Percentiles rank a stretch among this genome's conserved stretches.
Evolutionary conservation across 2,113 vertebrate genomes (phyloP).

Genomic region (Cinclus cinclus): DNA sequence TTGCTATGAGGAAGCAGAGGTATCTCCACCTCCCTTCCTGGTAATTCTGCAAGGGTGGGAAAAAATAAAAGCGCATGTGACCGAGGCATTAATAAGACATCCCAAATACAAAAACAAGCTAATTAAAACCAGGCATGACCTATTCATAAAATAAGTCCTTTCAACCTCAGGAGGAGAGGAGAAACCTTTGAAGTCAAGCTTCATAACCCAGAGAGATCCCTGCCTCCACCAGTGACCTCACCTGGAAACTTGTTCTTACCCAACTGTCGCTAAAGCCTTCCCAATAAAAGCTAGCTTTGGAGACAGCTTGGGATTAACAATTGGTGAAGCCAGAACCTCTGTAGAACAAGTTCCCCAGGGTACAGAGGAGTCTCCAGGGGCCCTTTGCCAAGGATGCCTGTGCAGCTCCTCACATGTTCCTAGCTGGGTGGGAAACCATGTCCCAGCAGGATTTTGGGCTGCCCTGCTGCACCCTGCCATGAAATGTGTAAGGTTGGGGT

Average conservation of each 20-base stretch:
- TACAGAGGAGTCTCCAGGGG: not conserved
- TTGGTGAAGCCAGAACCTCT: not conserved
- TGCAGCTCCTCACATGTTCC: not conserved
- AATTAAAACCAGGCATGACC: slow-evolving; percentile 59
- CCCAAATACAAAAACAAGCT: slow-evolving; percentile 48
- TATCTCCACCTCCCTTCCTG: slow-evolving; percentile 34
- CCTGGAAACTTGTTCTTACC: slow-evolving; percentile 17
- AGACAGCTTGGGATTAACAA: not conserved
- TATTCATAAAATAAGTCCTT: slow-evolving; percentile 51
- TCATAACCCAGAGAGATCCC: not conserved
- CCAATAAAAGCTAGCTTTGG: slow-evolving; percentile 6
- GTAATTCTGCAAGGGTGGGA: slow-evolving; percentile 30
- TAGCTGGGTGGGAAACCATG: not conserved
- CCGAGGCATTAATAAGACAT: slow-evolving; percentile 23
- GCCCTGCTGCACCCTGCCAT: not conserved
- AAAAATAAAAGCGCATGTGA: slow-evolving; percentile 42
- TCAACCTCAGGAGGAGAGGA: slow-evolving; percentile 22
- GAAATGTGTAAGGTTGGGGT: rapidly evolving
- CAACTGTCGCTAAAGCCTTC: not conserved
- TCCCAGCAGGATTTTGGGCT: not conserved
- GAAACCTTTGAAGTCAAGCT: slow-evolving; percentile 57
- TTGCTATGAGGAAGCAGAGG: slow-evolving; percentile 52
- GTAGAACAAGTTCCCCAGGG: not conserved
- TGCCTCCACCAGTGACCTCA: slow-evolving; percentile 17
- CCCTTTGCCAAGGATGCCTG: rapidly evolving